A percentile compares a stretch with the other conserved stretches of the same genome.
Conservation (phyloP, 2,888 invertebrate genomes). For the Oxyscelio sp. region DNA sequence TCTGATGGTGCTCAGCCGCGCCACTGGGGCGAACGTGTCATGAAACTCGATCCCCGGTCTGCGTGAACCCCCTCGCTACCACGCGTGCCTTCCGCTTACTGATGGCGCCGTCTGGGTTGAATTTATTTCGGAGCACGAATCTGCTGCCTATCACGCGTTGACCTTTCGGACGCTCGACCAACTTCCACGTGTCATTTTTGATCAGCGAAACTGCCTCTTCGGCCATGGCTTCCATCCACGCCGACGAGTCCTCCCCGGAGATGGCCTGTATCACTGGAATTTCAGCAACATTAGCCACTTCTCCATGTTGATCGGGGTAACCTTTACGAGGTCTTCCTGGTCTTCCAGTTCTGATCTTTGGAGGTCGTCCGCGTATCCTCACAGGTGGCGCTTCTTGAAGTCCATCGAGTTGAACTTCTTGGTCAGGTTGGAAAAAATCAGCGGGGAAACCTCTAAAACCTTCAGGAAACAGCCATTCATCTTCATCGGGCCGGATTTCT, state of each 20-base stretch:
- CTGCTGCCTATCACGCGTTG: constrained; percentile 38
- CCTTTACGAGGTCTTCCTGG: constrained; percentile 35
- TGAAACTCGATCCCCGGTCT: constrained; percentile 3
- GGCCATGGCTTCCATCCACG: constrained; percentile 43
- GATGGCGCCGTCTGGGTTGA: constrained; percentile 21
- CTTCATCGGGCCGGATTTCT: background rate
- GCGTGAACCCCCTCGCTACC: no score
- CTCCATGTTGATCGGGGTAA: background rate
- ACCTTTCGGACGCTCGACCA: constrained; percentile 27
- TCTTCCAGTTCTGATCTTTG: background rate
- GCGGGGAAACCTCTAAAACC: background rate
- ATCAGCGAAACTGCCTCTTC: constrained; percentile 52
- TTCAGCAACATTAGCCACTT: constrained; percentile 20
- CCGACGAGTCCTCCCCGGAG: constrained; percentile 34
- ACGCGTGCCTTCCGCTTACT: no score
- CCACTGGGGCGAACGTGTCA: background rate
- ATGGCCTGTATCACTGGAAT: constrained; percentile 36
- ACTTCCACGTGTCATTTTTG: no score
- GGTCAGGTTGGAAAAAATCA: no score
- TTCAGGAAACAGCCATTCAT: background rate
- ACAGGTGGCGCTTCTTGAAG: background rate
- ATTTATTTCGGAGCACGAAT: constrained; percentile 54
- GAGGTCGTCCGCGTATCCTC: background rate
- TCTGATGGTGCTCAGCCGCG: background rate
- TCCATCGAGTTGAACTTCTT: background rate